Conservation (phyloP, 1,140 invertebrate species). For the Drosophila kohkoa region DNA sequence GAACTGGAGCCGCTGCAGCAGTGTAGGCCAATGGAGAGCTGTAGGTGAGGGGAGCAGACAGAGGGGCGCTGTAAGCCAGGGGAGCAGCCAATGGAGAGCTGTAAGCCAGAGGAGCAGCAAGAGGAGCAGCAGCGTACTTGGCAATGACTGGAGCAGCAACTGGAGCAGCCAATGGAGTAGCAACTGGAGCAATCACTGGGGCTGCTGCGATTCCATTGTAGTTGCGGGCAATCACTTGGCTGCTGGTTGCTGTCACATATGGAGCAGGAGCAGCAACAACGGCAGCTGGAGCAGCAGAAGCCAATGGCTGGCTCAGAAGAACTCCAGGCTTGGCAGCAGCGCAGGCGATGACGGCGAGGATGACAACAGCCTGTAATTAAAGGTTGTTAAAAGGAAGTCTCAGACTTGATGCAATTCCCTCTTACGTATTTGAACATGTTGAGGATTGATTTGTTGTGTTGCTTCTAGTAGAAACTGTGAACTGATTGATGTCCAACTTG, state of each 20-base stretch:
- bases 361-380: slow-evolving; percentile 61
- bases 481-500: neutral
- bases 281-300: slow-evolving; percentile 65
- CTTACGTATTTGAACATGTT: slow-evolving; percentile 72
- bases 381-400: neutral
- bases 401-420: neutral
- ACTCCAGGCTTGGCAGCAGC: slow-evolving; percentile 74
- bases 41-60: slow-evolving; percentile 21
- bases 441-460: slow-evolving; percentile 11
- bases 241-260: slow-evolving; percentile 84
- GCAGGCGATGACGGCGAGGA: slow-evolving; percentile 76
- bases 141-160: slow-evolving; percentile 44
- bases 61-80: slow-evolving; percentile 19
- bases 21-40: slow-evolving; percentile 7
- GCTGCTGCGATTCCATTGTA: slow-evolving; percentile 82
- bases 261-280: slow-evolving; percentile 72
- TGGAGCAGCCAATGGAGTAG: slow-evolving; percentile 63
- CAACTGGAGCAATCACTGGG: slow-evolving; percentile 64
- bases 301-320: slow-evolving; percentile 49
- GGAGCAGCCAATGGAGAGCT: slow-evolving; percentile 30
- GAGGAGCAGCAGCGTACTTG: slow-evolving; percentile 46
- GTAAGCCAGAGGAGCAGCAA: slow-evolving; percentile 18
- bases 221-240: slow-evolving; percentile 85
- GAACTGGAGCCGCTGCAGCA: slow-evolving; percentile 14
- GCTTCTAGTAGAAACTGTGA: neutral